These are phyloP conservation scores for Corvus cornix DNA, from an alignment of 2,113 vertebrate species.

Conservation along the genomic window DNA sequence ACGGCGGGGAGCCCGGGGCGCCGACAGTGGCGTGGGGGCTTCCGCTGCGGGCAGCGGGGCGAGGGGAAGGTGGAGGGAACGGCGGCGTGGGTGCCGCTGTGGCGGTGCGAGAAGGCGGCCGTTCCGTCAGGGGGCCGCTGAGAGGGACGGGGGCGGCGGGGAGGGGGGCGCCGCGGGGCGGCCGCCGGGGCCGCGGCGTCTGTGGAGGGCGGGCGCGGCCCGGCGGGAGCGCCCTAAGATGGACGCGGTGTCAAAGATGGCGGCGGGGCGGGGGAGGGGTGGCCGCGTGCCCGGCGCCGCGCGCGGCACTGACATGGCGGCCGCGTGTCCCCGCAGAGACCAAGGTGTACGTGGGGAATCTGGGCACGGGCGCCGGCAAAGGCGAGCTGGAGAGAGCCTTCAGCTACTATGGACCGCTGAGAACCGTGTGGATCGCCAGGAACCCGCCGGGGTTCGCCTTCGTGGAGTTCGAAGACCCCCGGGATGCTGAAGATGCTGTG, in stretches of 20 bases:
- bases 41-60: fast-evolving
- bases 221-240: too few relatives aligned
- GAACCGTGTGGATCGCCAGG: constrained; percentile 89
- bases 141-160: not conserved
- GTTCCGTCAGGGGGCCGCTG: not conserved
- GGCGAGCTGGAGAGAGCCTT: constrained; percentile 88
- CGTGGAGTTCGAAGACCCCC: constrained; percentile 81
- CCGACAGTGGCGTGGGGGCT: fast-evolving
- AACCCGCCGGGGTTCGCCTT: constrained; percentile 90
- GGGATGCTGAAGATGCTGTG: too few relatives aligned
- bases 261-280: not conserved
- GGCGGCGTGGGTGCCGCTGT: fast-evolving
- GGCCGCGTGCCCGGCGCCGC: not conserved
- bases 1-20: fast-evolving
- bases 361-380: constrained; percentile 87
- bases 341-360: constrained; percentile 89
- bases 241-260: too few relatives aligned
- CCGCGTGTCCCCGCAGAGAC: constrained; percentile 71
- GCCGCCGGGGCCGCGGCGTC: too few relatives aligned
- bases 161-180: too few relatives aligned
- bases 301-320: not conserved
- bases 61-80: not conserved
- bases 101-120: too few relatives aligned
- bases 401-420: constrained; percentile 86
- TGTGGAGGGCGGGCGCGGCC: too few relatives aligned